Base-by-base conservation (phyloP, 2,113 vertebrate genomes). In the Pseudorasbora parva region DNA sequence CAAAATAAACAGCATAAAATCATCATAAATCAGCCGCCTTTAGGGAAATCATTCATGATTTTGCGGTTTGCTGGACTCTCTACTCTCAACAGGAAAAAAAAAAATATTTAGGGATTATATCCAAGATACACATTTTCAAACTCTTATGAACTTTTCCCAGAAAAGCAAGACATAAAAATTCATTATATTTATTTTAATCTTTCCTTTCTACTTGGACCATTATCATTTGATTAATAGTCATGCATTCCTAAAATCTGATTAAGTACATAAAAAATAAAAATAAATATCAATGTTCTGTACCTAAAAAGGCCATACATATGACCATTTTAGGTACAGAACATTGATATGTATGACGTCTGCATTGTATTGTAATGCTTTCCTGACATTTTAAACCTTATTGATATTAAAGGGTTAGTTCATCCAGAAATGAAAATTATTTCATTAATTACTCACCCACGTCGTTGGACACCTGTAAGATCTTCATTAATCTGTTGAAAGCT, bases 121-220 rank as follows among this genome's bases (percentile, higher is more conserved):
- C 71, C 71, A 73, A 73, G 41, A 73, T 27, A 47, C 12, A 73
- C 23, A 73, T 71, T 43, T 71, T 71, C 37, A n/a, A 9, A 71
- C 43, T 73, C 4, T 69, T 12, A 41, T 41, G 33, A 41, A 41
- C 33, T 68, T 43, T 69, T 69, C 33, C 43, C 21, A 49, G 69
- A 49, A 27, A 49, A 15, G n/a, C 6, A 43, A 73, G 23, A 73
- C 49, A 45, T 72, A 21, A 47, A 72, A 47, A 49, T 33, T 33
- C 1, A 27, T 69, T 25, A 47, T 14, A 23, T 11, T 25, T 15
- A n/a, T 3, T 21, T 41, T 68, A 45, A 41, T 23, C 2, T 2
- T 23, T 47, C 25, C n/a, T 73, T 25, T 72, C 19, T 45, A 23
- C 21, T 72, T 45, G n/a, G 43, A 21, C 2, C 12, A 19, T 33